These are phyloP conservation scores for Cisticola juncidis DNA, from an alignment of 2,113 vertebrate species.

Conservation along the genomic window DNA sequence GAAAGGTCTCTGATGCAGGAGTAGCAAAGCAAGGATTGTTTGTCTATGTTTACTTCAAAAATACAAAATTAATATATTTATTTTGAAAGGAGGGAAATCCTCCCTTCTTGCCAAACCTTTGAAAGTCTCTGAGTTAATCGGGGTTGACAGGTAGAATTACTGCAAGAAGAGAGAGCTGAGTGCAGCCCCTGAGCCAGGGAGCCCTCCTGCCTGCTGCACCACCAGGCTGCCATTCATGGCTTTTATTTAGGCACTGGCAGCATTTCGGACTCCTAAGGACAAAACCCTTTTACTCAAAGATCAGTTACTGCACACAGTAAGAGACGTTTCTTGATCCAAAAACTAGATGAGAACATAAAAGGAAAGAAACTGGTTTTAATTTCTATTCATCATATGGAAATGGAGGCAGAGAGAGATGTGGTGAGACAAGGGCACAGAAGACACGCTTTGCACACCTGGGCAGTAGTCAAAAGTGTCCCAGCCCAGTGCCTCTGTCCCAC, in stretches of 20 bases:
- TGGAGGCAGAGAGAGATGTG: background rate
- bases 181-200: background rate
- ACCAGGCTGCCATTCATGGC: background rate
- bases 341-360: background rate
- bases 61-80: background rate
- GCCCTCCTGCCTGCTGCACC: background rate
- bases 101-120: constrained; percentile 16
- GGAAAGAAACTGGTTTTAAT: background rate
- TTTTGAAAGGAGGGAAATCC: constrained; percentile 23
- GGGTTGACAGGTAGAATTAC: constrained; percentile 22
- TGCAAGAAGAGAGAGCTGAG: background rate
- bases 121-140: background rate
- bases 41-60: background rate
- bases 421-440: background rate
- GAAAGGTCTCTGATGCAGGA: background rate
- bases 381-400: background rate
- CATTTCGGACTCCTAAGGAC: background rate
- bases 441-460: background rate
- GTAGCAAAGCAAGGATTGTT: background rate
- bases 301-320: constrained; percentile 3
- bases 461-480: background rate
- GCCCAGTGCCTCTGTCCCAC: background rate
- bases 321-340: background rate
- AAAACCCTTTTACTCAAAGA: background rate
- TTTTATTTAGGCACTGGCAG: background rate